Evolutionary conservation across 2,888 invertebrate species (phyloP), one percentile per base, ranked within the genome.

Genomic region (Phortica magna): DNA sequence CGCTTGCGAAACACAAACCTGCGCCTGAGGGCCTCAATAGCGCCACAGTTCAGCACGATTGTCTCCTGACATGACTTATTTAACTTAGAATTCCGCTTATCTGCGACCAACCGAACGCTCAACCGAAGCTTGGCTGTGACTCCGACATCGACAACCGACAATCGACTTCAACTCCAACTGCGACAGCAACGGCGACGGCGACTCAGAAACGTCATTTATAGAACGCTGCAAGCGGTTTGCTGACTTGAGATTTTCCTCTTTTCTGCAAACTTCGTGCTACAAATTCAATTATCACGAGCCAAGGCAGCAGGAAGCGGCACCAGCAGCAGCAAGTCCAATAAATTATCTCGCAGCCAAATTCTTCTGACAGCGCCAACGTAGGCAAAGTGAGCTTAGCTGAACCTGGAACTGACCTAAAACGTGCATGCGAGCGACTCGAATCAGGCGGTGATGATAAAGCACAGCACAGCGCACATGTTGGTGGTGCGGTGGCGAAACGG

Each of bases 231-330:
- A 48, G 48, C 59, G 64, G 5, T 31, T 31, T 31, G 31, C 31
- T 31, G 31, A 31, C 31, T 31, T 31, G 31, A 31, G 31, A 31
- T 31, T 31, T 31, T 31, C 5, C 31, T 31, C 31, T 31, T 31
- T 7, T 64, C 31, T 19, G 64, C 31, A 7, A 14, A 14, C 31
- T 22, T 67, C 67, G 75, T 76, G 80, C 78, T 82, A 83, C 86
- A 88, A 89, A 88, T 88, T 89, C 89, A 89, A 88, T 88, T 88
- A 88, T 86, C 84, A 85, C 83, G 85, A 85, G 81, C 78, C 78
- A 76, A 48, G 41, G 55, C 68, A 78, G 80, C 80, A 80, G 78
- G 75, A 80, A 80, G 19, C 74, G 53, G 41, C 57, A 72, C 12
- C 22, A 41, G 53, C 76, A 77, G 48, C 48, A 48, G 48, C 7